Base-by-base conservation (phyloP, 2,797 vertebrate species). In the Podarcis lilfordi region DNA sequence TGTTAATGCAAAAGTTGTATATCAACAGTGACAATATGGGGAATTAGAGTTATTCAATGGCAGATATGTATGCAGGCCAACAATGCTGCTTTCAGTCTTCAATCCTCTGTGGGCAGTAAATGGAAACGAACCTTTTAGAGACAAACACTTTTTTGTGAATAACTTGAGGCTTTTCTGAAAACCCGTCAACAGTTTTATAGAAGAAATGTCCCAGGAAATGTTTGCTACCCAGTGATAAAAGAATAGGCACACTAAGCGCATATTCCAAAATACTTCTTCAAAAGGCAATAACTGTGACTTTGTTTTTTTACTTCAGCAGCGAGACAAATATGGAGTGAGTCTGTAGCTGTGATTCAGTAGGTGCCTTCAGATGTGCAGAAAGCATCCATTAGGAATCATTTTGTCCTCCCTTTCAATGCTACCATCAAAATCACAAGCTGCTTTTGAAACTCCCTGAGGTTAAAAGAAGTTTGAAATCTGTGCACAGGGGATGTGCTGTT, bases 111-210 rank as follows among this genome's bases (percentile, higher is more conserved):
- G 2, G 77, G 32, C 32, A 43, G 45, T 50, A n/a, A 74, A 59
- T 45, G 25, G 61, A 55, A 92, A 2, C 37, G 68, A 91, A 86
- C 15, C 43, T 71, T 37, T 72, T 11, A 89, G 86, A 89, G 92
- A 32, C 17, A 68, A 27, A 19, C 43, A 81, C 3, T 0, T 78
- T 68, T 23, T 5, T 37, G 9, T 10, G 71, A 71, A 55, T 68
- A 86, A 68, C 17, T 78, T 55, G 3, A 37, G 13, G 82, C 66
- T 45, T 2, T 0, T 37, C 83, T 86, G 37, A 76, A 80, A 88
- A 1, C 10, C 45, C 23, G 59, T 17, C 37, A 32, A 71, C 64
- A 9, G 23, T 91, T 88, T 27, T 79, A 45, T 43, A 64, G 45
- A 71, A 71, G 4, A 43, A 71, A 64, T 35, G 45, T 74, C 76